Conservation (phyloP, 2,113 vertebrate species). For the Pangasianodon hypophthalmus region DNA sequence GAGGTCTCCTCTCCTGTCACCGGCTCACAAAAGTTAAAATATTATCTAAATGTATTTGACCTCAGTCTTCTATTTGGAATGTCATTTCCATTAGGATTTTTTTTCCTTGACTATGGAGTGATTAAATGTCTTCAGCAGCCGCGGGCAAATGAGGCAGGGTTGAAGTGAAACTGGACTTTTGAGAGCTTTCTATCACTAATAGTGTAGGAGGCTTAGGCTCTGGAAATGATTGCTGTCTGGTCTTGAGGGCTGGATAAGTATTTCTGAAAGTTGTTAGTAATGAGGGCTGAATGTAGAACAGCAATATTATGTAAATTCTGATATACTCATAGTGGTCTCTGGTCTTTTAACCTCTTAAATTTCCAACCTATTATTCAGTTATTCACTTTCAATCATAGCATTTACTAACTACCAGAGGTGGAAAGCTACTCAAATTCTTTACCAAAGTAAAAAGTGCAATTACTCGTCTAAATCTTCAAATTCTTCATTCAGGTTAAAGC, state of each 20-base stretch:
- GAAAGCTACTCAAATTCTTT: neutral
- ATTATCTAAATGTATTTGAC: conserved; percentile 43
- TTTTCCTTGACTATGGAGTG: conserved; percentile 14
- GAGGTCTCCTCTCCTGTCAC: neutral
- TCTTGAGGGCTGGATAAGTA: conserved; percentile 26
- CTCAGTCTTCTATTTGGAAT: conserved; percentile 35
- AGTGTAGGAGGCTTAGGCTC: neutral
- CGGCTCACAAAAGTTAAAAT: conserved; percentile 7
- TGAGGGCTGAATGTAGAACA: neutral
- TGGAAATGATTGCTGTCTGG: conserved; percentile 32
- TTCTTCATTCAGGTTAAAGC: neutral
- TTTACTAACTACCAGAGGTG: neutral
- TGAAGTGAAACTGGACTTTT: conserved; percentile 23
- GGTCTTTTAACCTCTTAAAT: neutral
- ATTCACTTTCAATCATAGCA: too few relatives aligned
- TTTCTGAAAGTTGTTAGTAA: neutral
- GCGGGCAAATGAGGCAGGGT: conserved; percentile 24
- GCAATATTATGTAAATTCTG: neutral
- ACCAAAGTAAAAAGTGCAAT: neutral
- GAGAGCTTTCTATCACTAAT: conserved; percentile 31
- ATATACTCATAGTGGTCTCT: neutral
- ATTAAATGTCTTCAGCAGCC: conserved; percentile 46
- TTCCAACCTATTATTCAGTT: neutral
- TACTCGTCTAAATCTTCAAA: neutral
- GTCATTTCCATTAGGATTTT: conserved; percentile 27